Percentiles rank a stretch among this genome's conserved stretches.
Evolutionary conservation across 2,797 vertebrate genomes (phyloP).

Genomic region (Myotis daubentonii): DNA sequence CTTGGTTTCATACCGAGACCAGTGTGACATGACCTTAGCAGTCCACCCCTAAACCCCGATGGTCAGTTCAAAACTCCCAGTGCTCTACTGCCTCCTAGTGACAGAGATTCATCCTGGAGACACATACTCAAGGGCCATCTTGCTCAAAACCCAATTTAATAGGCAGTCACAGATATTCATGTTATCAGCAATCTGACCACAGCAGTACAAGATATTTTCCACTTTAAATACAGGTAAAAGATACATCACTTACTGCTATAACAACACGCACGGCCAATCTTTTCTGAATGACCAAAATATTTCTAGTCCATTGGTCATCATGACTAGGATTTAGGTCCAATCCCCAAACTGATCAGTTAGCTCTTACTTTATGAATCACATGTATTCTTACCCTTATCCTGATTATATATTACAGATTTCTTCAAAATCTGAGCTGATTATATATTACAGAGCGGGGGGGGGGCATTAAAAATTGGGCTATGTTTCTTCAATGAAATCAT

Average conservation of each 20-base stretch:
- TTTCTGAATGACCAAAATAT: conserved; percentile 5
- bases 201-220: not conserved
- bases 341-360: conserved; percentile 13
- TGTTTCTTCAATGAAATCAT: conserved; percentile 50
- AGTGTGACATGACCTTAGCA: not conserved
- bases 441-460: not conserved
- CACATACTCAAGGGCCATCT: not conserved
- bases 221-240: conserved; percentile 1
- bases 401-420: not conserved
- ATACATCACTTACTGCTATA: not conserved
- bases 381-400: not conserved
- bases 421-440: conserved; percentile 5
- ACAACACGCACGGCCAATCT: not conserved
- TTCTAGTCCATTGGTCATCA: not conserved
- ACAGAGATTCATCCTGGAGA: not conserved
- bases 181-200: not conserved
- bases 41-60: not conserved
- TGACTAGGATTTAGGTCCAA: not conserved
- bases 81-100: not conserved
- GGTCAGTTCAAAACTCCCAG: not conserved
- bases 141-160: not conserved
- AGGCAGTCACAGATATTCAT: not conserved
- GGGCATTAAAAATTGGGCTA: conserved; percentile 24
- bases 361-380: conserved; percentile 43
- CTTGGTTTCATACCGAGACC: conserved; percentile 18